Evolutionary conservation across 1,140 invertebrate genomes (phyloP).

Genomic region (Hylaeus volcanicus): DNA sequence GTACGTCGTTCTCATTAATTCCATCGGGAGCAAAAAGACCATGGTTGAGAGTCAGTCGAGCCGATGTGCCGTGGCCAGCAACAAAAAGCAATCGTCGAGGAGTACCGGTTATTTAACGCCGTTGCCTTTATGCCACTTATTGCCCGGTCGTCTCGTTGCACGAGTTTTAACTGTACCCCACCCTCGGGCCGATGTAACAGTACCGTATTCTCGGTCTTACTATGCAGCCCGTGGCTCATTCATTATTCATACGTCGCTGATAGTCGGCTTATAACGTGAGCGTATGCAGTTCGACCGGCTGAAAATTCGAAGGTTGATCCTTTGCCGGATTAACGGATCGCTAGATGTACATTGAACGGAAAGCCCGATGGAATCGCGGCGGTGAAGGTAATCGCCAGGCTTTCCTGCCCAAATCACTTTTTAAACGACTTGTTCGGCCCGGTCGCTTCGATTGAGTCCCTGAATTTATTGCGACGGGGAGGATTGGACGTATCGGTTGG

Average conservation of each 20-base stretch:
- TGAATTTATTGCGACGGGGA: background rate
- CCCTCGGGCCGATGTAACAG: conserved; percentile 58
- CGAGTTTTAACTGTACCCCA: conserved; percentile 62
- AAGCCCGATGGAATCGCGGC: background rate
- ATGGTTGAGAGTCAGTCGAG: conserved; percentile 33
- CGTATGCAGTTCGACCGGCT: conserved; percentile 68
- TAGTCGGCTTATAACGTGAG: conserved; percentile 69
- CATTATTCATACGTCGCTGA: conserved; percentile 73
- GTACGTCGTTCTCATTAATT: conserved; percentile 3
- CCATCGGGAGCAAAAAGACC: background rate
- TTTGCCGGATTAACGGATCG: conserved; percentile 36
- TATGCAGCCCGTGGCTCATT: conserved; percentile 64
- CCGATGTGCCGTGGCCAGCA: conserved; percentile 17
- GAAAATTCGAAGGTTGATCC: conserved; percentile 68
- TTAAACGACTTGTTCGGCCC: background rate
- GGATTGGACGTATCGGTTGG: too few relatives aligned
- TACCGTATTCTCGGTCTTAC: conserved; percentile 66
- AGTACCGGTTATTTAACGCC: conserved; percentile 53
- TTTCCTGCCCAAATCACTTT: background rate
- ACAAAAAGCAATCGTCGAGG: conserved; percentile 46
- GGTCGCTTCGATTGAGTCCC: background rate
- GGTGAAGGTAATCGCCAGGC: background rate
- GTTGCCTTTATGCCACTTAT: conserved; percentile 49
- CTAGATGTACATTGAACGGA: background rate
- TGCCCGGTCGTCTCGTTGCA: conserved; percentile 50